A percentile compares a stretch with the other conserved stretches of the same genome.
Conservation (phyloP, 2,888 invertebrate species). For the Oxycera nigricornis region DNA sequence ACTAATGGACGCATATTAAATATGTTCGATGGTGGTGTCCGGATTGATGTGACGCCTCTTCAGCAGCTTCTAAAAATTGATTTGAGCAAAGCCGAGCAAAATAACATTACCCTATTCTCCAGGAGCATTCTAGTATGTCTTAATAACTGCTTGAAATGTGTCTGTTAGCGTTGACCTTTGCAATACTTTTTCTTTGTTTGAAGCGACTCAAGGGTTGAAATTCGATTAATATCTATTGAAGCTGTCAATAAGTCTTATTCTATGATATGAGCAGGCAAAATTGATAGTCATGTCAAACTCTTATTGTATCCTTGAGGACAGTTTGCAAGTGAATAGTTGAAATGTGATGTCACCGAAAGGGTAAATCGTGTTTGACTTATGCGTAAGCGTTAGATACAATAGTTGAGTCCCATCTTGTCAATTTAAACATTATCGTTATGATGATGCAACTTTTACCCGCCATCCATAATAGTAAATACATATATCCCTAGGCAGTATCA, state of each 20-base stretch:
- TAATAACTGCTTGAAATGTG: too few species aligned
- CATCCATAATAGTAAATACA: background rate
- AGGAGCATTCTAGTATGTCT: too few species aligned
- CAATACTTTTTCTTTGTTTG: too few species aligned
- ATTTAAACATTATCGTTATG: background rate
- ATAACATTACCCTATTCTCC: too few species aligned
- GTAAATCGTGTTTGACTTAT: background rate
- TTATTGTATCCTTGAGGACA: background rate
- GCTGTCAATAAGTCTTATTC: constrained; percentile 28
- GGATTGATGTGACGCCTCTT: too few species aligned
- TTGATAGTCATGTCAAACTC: background rate
- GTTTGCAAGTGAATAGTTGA: background rate
- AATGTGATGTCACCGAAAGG: background rate
- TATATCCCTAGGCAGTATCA: background rate
- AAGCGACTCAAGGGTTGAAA: constrained; percentile 25
- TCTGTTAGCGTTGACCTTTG: too few species aligned
- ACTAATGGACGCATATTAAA: constrained; percentile 31
- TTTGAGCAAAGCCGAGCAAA: too few species aligned
- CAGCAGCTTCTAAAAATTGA: background rate
- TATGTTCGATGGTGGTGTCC: background rate
- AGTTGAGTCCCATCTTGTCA: too few species aligned
- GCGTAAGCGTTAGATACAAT: too few species aligned
- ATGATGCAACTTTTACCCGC: background rate
- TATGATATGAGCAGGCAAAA: background rate
- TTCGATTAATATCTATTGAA: constrained; percentile 35